Conservation (phyloP, 2,888 invertebrate species). For the Ariolimax columbianus region DNA sequence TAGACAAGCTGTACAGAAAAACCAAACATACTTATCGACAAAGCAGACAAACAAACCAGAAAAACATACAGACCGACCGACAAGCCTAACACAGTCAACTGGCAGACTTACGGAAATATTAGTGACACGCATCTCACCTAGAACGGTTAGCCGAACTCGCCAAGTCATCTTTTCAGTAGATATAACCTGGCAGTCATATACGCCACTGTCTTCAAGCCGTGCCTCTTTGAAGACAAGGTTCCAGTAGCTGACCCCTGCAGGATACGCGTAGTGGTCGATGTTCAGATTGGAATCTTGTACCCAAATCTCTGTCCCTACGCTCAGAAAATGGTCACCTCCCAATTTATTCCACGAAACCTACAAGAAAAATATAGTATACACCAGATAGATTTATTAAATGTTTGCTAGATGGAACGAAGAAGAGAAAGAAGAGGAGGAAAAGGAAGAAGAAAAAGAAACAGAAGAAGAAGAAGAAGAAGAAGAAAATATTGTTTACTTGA, state of each 20-base stretch:
- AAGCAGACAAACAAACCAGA: no score
- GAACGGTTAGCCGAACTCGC: slow-evolving; percentile 51
- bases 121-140: slow-evolving; percentile 49
- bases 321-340: slow-evolving; percentile 55
- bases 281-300: slow-evolving; percentile 55
- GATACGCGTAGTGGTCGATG: slow-evolving; percentile 51
- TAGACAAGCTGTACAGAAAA: no score
- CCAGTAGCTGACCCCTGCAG: slow-evolving; percentile 55
- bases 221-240: slow-evolving; percentile 56
- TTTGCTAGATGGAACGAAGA: not conserved
- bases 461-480: no score
- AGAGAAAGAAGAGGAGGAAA: no score
- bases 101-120: not conserved
- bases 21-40: no score
- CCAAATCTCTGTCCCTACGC: slow-evolving; percentile 58
- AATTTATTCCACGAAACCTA: slow-evolving; percentile 17
- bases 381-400: not conserved
- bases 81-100: no score
- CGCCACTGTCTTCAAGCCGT: slow-evolving; percentile 51
- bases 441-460: no score
- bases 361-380: not conserved
- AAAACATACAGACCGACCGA: no score
- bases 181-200: slow-evolving; percentile 58
- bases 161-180: slow-evolving; percentile 54
- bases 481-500: no score